Evolutionary conservation across 2,113 vertebrate genomes (phyloP), one percentile per base, ranked within the genome.

Genomic region (human (Homo sapiens)): DNA sequence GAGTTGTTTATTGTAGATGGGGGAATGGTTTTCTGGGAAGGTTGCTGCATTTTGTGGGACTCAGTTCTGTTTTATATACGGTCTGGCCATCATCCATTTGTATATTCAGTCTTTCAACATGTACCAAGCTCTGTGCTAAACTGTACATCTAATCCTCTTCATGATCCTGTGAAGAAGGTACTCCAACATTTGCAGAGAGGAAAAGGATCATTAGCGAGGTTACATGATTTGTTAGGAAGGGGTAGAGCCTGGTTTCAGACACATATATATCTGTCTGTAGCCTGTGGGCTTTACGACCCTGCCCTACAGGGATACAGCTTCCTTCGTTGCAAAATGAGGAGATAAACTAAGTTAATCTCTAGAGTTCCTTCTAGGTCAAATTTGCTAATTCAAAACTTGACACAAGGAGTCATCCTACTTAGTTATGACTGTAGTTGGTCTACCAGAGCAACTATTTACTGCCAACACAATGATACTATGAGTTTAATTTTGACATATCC

Each of bases 191-290:
- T 70, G 16, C 8, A 38, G 12, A 61, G 40, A 88, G 8, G 9
- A 80, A 38, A 30, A 17, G 23, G 2, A 10, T 79, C 18, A 7
- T 38, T 18, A n/a, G 20, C 40, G 48, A 88, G 4, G 13, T 43
- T 13, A 4, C 12, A 8, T 16, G 3, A n/a, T 78, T 61, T 68
- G 38, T 50, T 30, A 59, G 22, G 4, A 83, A 59, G 72, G n/a
- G 45, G 35, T 57, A 81, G 35, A 79, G 22, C 4, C 48, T 50
- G 8, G 9, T 16, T 72, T 76, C 85, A 72, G 40, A 11, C 32
- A 23, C 5, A 3, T 17, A 2, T 6, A 2, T 61, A 43, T 61
- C 14, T 20, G 32, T 61, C 9, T 20, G 0, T 57, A 35, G 13
- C 35, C 18, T 40, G 16, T 38, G 32, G n/a, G 8, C 61, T 82